Evolutionary conservation across 2,797 vertebrate genomes (phyloP).

Genomic region (Phrynocephalus guinanensis): DNA sequence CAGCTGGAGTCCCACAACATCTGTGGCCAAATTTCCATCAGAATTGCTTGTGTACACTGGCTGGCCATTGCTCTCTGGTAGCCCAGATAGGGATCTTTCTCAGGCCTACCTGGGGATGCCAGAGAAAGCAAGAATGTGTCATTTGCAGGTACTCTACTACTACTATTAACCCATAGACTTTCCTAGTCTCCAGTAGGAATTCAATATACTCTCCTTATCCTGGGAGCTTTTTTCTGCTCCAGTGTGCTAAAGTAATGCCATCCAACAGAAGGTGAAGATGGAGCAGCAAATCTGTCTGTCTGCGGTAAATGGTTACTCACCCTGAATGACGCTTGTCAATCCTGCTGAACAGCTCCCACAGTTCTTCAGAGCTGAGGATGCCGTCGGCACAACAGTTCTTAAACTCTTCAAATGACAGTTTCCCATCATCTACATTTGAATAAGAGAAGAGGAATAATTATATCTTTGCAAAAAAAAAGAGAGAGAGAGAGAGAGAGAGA

Average conservation of each 20-base stretch:
- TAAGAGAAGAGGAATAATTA: conserved; percentile 56
- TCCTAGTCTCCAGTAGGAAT: conserved; percentile 49
- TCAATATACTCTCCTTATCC: background rate
- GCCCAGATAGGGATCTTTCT: background rate
- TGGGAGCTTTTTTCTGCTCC: background rate
- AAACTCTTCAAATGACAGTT: conserved; percentile 97
- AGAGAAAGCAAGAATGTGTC: background rate
- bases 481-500: too few relatives aligned
- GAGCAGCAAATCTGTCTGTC: conserved; percentile 31
- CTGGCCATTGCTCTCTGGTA: background rate
- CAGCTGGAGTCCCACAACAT: background rate
- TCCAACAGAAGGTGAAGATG: background rate
- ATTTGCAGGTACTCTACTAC: background rate
- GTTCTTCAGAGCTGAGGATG: conserved; percentile 91
- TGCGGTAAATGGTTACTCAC: conserved; percentile 75
- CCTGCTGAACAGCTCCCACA: conserved; percentile 91
- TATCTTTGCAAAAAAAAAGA: conserved; percentile 7
- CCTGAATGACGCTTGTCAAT: conserved; percentile 90
- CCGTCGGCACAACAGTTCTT: conserved; percentile 94
- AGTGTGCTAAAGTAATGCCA: background rate
- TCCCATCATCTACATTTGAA: conserved; percentile 89
- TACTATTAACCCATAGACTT: background rate
- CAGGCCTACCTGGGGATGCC: background rate
- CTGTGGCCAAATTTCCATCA: background rate
- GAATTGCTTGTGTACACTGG: background rate